Conservation (phyloP, 2,113 vertebrate genomes). For the Chelonoidis abingdonii region DNA sequence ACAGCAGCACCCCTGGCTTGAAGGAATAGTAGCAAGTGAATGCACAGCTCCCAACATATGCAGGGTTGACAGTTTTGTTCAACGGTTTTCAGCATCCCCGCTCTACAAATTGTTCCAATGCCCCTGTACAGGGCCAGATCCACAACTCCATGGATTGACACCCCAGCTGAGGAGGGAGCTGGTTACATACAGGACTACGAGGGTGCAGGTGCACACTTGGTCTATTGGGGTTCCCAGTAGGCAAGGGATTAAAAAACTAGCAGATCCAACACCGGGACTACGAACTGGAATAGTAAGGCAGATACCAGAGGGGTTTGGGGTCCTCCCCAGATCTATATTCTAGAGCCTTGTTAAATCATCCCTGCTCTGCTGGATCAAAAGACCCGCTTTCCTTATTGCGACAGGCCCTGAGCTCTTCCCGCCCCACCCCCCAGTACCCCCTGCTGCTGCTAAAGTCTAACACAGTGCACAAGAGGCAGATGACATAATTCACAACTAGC, state of each 20-base stretch:
- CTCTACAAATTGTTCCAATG: not conserved
- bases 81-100: too few species aligned
- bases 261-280: not conserved
- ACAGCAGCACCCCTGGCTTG: too few species aligned
- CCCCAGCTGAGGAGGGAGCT: not conserved
- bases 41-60: not conserved
- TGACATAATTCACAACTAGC: slow-evolving; percentile 71
- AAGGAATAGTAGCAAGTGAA: not conserved
- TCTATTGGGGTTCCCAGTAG: not conserved
- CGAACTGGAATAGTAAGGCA: not conserved
- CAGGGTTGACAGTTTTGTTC: too few species aligned
- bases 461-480: not conserved
- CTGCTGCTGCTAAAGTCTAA: not conserved
- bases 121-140: not conserved
- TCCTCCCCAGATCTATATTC: not conserved
- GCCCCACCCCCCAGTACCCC: not conserved
- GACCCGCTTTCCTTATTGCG: not conserved
- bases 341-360: not conserved
- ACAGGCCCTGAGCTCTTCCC: not conserved
- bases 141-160: not conserved
- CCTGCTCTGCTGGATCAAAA: not conserved
- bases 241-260: not conserved
- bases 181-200: not conserved
- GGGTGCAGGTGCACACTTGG: not conserved
- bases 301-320: fast-evolving